These are phyloP conservation scores for Peromyscus leucopus DNA, from an alignment of 2,113 vertebrate species.

Conservation along the genomic window DNA sequence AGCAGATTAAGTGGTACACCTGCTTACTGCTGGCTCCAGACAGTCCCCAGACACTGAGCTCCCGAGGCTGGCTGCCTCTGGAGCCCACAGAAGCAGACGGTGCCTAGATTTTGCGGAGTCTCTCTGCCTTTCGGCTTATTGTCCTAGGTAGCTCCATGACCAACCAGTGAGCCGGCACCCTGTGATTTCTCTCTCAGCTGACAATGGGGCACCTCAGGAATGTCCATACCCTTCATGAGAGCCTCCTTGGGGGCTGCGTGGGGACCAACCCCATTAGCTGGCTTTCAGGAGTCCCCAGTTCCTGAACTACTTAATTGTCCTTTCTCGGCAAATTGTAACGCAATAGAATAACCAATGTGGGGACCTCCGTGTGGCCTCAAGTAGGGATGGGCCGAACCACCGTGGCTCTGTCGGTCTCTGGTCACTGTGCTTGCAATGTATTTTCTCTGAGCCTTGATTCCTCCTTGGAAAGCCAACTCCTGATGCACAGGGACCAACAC, in stretches of 20 bases:
- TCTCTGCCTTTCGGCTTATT: not conserved
- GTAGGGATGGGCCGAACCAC: not conserved
- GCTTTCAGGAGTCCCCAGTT: not conserved
- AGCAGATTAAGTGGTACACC: no score
- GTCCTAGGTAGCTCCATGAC: not conserved
- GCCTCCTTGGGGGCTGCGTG: not conserved
- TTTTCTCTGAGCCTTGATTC: not conserved
- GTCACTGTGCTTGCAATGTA: not conserved
- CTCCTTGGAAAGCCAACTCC: not conserved
- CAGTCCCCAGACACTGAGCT: not conserved
- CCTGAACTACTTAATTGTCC: not conserved
- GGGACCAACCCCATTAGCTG: not conserved
- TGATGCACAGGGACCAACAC: not conserved
- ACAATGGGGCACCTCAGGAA: not conserved
- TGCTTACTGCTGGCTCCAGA: not conserved
- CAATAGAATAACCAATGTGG: fast-evolving
- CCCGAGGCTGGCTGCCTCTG: not conserved
- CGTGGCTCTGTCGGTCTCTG: not conserved
- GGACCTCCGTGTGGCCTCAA: not conserved
- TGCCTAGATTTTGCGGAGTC: not conserved
- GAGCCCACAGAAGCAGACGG: not conserved
- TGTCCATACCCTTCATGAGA: not conserved
- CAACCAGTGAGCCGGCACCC: not conserved
- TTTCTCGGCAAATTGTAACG: not conserved
- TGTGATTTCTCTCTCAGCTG: not conserved